Conservation (phyloP, 2,888 invertebrate genomes). For the Dolichopus griseipennis region DNA sequence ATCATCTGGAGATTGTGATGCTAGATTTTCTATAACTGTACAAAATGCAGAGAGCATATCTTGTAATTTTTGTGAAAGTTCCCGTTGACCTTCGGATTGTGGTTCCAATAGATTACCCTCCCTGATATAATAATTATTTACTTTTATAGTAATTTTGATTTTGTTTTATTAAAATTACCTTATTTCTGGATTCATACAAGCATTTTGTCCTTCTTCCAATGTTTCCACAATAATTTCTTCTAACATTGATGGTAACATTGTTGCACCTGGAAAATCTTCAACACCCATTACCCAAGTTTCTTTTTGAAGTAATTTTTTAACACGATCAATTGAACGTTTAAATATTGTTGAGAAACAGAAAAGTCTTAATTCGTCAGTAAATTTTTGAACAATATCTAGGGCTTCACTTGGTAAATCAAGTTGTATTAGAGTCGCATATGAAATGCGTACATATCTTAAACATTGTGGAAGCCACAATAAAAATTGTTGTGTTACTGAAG, state of each 20-base stretch:
- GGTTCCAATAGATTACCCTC: conserved; percentile 43
- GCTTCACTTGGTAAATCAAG: conserved; percentile 84
- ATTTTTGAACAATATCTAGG: conserved; percentile 69
- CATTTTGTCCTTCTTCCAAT: conserved; percentile 58
- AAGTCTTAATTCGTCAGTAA: conserved; percentile 78
- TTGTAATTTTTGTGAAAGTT: conserved; percentile 46
- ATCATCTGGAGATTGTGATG: conserved; percentile 59
- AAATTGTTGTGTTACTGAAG: conserved; percentile 49
- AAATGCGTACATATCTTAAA: conserved; percentile 68
- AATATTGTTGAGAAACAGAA: conserved; percentile 79
- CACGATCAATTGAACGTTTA: conserved; percentile 71
- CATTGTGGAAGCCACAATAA: conserved; percentile 69
- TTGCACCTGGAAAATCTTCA: conserved; percentile 77
- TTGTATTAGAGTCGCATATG: conserved; percentile 70
- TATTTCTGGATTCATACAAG: conserved; percentile 60
- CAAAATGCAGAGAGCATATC: conserved; percentile 55
- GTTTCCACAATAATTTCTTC: conserved; percentile 66
- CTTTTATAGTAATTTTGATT: conserved; percentile 42
- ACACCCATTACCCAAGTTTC: conserved; percentile 85
- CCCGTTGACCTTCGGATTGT: conserved; percentile 40
- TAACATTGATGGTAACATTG: conserved; percentile 62
- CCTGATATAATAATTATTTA: conserved; percentile 42
- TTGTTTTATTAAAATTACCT: conserved; percentile 45
- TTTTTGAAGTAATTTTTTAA: conserved; percentile 57
- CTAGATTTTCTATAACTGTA: conserved; percentile 62